Evolutionary conservation across 2,888 invertebrate genomes (phyloP).

Genomic region (Drosophila recens): DNA sequence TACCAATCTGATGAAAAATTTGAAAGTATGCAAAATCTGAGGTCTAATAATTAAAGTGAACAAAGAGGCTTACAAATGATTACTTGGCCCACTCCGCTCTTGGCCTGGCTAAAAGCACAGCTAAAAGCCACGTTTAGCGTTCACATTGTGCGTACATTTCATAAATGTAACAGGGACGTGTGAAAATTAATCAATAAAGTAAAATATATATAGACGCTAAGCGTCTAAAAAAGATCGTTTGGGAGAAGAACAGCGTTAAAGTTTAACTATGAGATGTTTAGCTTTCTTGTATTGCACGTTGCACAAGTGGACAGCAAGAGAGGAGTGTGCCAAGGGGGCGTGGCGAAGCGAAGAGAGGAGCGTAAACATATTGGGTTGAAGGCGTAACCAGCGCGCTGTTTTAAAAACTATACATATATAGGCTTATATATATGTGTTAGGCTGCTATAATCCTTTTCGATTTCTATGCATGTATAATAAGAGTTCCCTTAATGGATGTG

Average conservation of each 20-base stretch:
- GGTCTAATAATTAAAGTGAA: slow-evolving; percentile 1
- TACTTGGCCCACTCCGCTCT: slow-evolving; percentile 10
- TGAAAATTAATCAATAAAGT: slow-evolving; percentile 38
- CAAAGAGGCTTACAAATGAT: background rate
- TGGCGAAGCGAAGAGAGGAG: background rate
- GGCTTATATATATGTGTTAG: slow-evolving; percentile 7
- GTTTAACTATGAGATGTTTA: slow-evolving; percentile 69
- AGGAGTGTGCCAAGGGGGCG: background rate
- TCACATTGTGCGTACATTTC: slow-evolving; percentile 65
- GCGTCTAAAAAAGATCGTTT: slow-evolving; percentile 65
- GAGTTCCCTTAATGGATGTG: slow-evolving; percentile 70
- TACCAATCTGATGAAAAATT: too few relatives aligned
- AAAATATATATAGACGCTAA: slow-evolving; percentile 55
- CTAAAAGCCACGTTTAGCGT: slow-evolving; percentile 36
- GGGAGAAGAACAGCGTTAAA: slow-evolving; percentile 33
- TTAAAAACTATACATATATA: slow-evolving; percentile 26
- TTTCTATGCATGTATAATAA: slow-evolving; percentile 53
- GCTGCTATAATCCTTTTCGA: background rate
- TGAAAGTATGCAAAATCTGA: too few relatives aligned
- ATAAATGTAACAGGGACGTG: slow-evolving; percentile 74
- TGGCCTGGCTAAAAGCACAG: slow-evolving; percentile 46
- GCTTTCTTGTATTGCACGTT: slow-evolving; percentile 68
- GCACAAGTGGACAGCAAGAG: slow-evolving; percentile 35
- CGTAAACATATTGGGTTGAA: slow-evolving; percentile 23
- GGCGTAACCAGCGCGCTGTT: slow-evolving; percentile 66